Percentiles rank a stretch among this genome's conserved stretches.
These are phyloP conservation scores for Chionis minor DNA, from an alignment of 2,113 vertebrate species.

Conservation along the genomic window DNA sequence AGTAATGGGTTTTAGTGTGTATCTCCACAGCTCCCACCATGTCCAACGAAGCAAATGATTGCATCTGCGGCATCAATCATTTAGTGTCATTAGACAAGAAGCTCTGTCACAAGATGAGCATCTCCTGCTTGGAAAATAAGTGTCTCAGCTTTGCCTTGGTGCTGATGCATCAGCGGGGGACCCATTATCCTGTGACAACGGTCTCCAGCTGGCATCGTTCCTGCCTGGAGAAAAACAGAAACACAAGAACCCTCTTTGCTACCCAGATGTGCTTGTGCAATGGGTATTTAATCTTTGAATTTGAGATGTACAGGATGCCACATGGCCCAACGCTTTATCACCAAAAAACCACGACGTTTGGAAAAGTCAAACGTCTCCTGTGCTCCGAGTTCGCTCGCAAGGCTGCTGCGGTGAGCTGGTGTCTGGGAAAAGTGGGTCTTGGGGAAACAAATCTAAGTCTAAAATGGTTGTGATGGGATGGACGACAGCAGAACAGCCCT, in stretches of 20 bases:
- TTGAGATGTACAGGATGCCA: background rate
- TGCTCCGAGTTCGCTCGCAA: rapidly evolving
- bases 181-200: rapidly evolving
- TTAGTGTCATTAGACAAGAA: background rate
- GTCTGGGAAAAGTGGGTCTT: background rate
- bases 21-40: background rate
- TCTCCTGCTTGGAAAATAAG: background rate
- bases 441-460: background rate
- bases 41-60: background rate
- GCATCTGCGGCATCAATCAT: background rate
- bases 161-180: background rate
- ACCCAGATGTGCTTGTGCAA: background rate
- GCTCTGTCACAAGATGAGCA: background rate
- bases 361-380: rapidly evolving
- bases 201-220: background rate
- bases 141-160: background rate
- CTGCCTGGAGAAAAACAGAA: background rate
- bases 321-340: rapidly evolving
- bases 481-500: background rate
- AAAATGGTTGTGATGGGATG: background rate
- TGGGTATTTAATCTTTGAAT: background rate
- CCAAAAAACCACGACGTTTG: no score
- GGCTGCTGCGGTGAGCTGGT: background rate
- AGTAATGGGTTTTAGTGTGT: background rate
- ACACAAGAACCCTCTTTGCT: background rate